These are phyloP conservation scores for Cheilosia soror DNA, from an alignment of 2,888 invertebrate species.

Conservation along the genomic window DNA sequence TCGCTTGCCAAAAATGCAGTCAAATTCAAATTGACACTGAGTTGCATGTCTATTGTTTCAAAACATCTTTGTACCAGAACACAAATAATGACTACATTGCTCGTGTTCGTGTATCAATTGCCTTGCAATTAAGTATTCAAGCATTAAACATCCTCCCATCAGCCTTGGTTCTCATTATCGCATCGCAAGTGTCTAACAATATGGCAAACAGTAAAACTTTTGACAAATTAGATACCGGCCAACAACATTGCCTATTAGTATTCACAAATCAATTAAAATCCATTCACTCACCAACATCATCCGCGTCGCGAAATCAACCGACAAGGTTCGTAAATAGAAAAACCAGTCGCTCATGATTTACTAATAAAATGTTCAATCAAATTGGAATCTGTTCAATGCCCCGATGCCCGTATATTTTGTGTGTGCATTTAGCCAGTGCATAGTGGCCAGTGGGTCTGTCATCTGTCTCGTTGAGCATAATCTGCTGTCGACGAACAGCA, in stretches of 20 bases:
- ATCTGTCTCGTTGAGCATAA: slow-evolving; percentile 34
- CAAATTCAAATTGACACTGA: too few relatives aligned
- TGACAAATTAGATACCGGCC: slow-evolving; percentile 29
- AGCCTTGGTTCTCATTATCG: slow-evolving; percentile 21
- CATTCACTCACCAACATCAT: slow-evolving; percentile 11
- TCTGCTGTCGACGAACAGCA: slow-evolving; percentile 24
- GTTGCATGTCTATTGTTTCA: too few relatives aligned
- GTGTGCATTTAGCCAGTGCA: background rate
- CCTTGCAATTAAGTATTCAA: slow-evolving; percentile 9
- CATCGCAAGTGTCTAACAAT: slow-evolving; percentile 13
- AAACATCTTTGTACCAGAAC: too few relatives aligned
- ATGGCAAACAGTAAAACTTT: slow-evolving; percentile 25
- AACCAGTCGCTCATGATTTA: slow-evolving; percentile 25
- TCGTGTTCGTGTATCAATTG: background rate
- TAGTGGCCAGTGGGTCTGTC: background rate
- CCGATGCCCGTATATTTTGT: background rate
- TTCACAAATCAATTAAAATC: slow-evolving; percentile 43
- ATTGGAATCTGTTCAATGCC: slow-evolving; percentile 34
- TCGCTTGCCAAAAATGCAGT: too few relatives aligned
- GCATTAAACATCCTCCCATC: background rate
- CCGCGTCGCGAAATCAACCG: background rate
- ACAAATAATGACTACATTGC: too few relatives aligned
- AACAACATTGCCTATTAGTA: background rate
- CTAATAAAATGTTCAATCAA: slow-evolving; percentile 42
- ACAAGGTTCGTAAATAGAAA: slow-evolving; percentile 18